Evolutionary conservation across 1,140 invertebrate genomes (phyloP), one percentile per base, ranked within the genome.

Genomic region (Cydia pomonella): DNA sequence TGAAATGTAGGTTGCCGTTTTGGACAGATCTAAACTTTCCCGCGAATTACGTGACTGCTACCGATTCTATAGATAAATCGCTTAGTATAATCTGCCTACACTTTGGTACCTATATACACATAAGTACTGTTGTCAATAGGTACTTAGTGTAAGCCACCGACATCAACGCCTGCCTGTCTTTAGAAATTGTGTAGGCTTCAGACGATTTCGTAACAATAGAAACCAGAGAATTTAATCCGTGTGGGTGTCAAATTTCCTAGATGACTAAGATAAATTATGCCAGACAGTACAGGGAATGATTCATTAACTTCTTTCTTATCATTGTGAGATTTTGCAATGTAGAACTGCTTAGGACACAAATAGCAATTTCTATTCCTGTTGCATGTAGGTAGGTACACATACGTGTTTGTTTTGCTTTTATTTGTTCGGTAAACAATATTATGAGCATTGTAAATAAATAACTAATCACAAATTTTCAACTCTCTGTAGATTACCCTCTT

Each of bases 91-190:
- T 44, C 41, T 44, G 41, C 16, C 23, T 53, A 21, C 29, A 10
- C 9, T 38, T 38, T 38, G 9, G 0, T 33, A 59, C n/a, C n/a
- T n/a, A n/a, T n/a, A n/a, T n/a, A n/a, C n/a, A n/a, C 53, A 41
- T 21, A 62, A 80, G 73, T 77, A 82, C 76, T 80, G 73, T 59
- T 77, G 76, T 78, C n/a, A n/a, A n/a, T n/a, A n/a, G n/a, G n/a
- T n/a, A n/a, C n/a, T n/a, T 79, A 80, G 79, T 79, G 75, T 59
- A 59, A 59, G 53, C 9, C 21, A 23, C 18, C 18, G 18, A 21
- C 6, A 9, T 59, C 18, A 2, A 59, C 53, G 53, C 53, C 53
- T 59, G 53, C 53, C 21, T 59, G 53, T 13, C 18, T 33, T 33
- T 69, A 69, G n/a, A 18, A 41, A 69, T 33, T 33, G 64, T 38